Base-by-base conservation (phyloP, 2,113 vertebrate genomes). In the Oncorhynchus nerka region DNA sequence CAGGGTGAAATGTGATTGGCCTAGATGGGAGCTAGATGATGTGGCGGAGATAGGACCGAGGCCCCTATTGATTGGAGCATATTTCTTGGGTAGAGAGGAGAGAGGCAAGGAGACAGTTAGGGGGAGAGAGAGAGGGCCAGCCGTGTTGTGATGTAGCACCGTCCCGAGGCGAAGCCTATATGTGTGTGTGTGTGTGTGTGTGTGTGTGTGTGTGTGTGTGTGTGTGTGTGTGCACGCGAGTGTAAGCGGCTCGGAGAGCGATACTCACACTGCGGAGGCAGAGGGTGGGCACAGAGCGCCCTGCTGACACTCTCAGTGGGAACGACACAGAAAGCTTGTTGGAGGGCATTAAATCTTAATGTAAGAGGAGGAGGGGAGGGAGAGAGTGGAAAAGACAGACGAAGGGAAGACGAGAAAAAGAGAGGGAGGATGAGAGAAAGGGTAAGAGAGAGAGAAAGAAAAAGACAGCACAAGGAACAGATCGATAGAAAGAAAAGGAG, bases 261-360 rank as follows among this genome's bases (percentile, higher is more conserved):
- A 84, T 71, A 78, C 86, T 84, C 85, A 70, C 80, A 83, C 84
- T 73, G 85, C 51, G 5, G 79, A 78, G 84, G 82, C 78, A 82
- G 19, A 61, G 59, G 20, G 30, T 22, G 75, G 81, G 79, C 82
- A 82, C 86, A 82, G 80, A 82, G 88, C 65, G 78, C 83, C 84
- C 86, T 62, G 86, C 90, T 90, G 86, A 84, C 84, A 77, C 81
- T 88, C 87, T 90, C 87, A 84, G 87, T 81, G 80, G 86, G 87
- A 55, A 78, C 66, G 86, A 89, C 86, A 90, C 85, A 84, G 85
- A 90, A 85, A 93, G 83, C 87, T 84, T 85, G 87, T 90, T 91
- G 87, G 80, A 81, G 83, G 84, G 80, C 85, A 90, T 93, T 91
- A 88, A 88, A 90, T 88, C 88, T 88, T 89, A 81, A 83, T 84